Evolutionary conservation across 2,797 vertebrate species (phyloP).

Genomic region (Trachurus trachurus): DNA sequence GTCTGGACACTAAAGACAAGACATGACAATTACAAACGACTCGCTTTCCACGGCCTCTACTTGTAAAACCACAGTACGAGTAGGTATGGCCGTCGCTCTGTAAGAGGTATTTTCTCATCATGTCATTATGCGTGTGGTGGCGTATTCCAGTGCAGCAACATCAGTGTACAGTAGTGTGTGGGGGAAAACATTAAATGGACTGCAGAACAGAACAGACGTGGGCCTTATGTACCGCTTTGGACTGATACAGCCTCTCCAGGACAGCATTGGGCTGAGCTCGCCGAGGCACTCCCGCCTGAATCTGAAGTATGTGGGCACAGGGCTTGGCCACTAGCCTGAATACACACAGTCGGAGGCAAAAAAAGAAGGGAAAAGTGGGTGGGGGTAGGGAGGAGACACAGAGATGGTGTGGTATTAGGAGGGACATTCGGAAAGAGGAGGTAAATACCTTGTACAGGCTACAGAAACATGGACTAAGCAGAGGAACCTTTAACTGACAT

Average conservation of each 20-base stretch:
- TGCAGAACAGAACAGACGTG: slow-evolving; percentile 51
- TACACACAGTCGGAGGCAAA: slow-evolving; percentile 67
- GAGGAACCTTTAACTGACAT: slow-evolving; percentile 26
- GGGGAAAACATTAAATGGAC: slow-evolving; percentile 12
- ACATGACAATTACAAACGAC: slow-evolving; percentile 31
- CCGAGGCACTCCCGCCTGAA: slow-evolving; percentile 88
- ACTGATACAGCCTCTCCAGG: slow-evolving; percentile 87
- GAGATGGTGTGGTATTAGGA: slow-evolving; percentile 55
- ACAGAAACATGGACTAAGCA: slow-evolving; percentile 22
- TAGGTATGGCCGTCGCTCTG: slow-evolving; percentile 11
- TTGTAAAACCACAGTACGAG: slow-evolving; percentile 30
- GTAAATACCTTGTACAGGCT: slow-evolving; percentile 18
- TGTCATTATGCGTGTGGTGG: slow-evolving; percentile 28
- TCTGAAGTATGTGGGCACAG: slow-evolving; percentile 91
- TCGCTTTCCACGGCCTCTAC: slow-evolving; percentile 1
- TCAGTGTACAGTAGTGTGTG: slow-evolving; percentile 8
- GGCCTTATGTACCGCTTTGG: slow-evolving; percentile 76
- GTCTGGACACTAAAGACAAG: slow-evolving; percentile 88
- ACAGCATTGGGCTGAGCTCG: slow-evolving; percentile 89
- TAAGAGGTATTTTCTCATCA: slow-evolving; percentile 25
- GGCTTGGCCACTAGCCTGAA: slow-evolving; percentile 94
- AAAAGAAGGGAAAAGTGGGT: slow-evolving; percentile 8
- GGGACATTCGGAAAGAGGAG: slow-evolving; percentile 44
- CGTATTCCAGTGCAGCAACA: slow-evolving; percentile 18
- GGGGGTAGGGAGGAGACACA: slow-evolving; percentile 50